A percentile compares a stretch with the other conserved stretches of the same genome.
These are phyloP conservation scores for Etia nguti DNA, from an alignment of 2,113 vertebrate genomes.

Conservation along the genomic window DNA sequence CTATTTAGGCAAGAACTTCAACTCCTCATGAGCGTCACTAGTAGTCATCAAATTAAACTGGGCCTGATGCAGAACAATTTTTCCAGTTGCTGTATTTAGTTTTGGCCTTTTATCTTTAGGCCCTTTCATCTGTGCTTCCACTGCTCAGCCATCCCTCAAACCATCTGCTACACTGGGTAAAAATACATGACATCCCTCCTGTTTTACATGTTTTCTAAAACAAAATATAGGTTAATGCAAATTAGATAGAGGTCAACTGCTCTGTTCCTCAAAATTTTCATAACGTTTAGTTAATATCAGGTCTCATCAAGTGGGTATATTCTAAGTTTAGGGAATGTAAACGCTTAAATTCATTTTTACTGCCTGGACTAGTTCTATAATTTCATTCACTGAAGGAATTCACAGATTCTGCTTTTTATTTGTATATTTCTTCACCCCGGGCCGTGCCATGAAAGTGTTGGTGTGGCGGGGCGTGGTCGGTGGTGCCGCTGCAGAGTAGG, in stretches of 20 bases:
- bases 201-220: neutral
- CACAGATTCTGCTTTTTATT: neutral
- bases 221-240: neutral
- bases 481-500: neutral
- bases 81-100: neutral
- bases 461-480: neutral
- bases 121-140: neutral
- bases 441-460: fast-evolving
- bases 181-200: neutral
- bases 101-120: neutral
- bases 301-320: neutral
- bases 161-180: neutral
- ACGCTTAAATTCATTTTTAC: neutral
- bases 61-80: neutral
- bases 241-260: neutral
- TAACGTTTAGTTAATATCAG: neutral
- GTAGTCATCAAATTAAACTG: neutral
- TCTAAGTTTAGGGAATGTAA: neutral
- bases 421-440: neutral
- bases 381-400: neutral
- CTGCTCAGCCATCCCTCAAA: neutral
- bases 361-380: neutral
- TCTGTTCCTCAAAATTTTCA: neutral
- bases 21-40: neutral
- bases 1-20: neutral